Percentiles rank a stretch among this genome's conserved stretches.
phyloP scores from a whole-genome alignment of 2,113 vertebrate genomes.

The Bubo bubo region DNA sequence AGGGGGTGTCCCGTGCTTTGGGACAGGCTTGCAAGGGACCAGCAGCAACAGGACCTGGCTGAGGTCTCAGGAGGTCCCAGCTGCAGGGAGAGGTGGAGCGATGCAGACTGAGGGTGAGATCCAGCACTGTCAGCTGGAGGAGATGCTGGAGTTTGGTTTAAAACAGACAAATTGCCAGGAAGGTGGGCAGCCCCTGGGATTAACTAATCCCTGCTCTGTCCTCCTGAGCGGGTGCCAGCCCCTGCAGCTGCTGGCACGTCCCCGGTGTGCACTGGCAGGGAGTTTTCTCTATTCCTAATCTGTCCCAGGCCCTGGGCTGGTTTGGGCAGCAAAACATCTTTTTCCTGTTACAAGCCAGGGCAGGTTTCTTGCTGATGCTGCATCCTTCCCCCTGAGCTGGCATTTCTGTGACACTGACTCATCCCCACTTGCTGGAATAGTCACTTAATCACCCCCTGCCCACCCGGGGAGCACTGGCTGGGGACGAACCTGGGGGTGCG shows the following conservation, averaged over 20 bases:
- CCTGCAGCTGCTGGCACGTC: background rate
- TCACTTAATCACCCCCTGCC: background rate
- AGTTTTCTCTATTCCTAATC: background rate
- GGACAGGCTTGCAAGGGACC: background rate
- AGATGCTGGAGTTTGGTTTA: background rate
- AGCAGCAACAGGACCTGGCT: too few species aligned
- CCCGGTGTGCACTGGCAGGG: background rate
- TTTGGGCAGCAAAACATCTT: background rate
- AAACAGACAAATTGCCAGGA: background rate
- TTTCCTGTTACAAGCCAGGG: background rate
- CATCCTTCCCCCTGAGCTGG: background rate
- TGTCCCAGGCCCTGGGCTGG: background rate
- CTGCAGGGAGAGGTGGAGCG: background rate
- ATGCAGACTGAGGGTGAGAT: background rate
- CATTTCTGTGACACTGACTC: background rate
- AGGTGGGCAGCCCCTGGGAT: background rate
- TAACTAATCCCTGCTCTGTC: background rate
- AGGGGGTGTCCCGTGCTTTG: background rate
- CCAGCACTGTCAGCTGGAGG: background rate
- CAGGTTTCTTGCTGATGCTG: conserved; percentile 25
- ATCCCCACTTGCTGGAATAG: background rate
- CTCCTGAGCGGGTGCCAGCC: background rate
- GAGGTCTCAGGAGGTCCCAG: fast-evolving
- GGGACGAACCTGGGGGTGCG: background rate
- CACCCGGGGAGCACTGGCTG: fast-evolving